These are phyloP conservation scores for Apocrypta bakeri DNA, from an alignment of 1,140 invertebrate genomes.

Conservation along the genomic window DNA sequence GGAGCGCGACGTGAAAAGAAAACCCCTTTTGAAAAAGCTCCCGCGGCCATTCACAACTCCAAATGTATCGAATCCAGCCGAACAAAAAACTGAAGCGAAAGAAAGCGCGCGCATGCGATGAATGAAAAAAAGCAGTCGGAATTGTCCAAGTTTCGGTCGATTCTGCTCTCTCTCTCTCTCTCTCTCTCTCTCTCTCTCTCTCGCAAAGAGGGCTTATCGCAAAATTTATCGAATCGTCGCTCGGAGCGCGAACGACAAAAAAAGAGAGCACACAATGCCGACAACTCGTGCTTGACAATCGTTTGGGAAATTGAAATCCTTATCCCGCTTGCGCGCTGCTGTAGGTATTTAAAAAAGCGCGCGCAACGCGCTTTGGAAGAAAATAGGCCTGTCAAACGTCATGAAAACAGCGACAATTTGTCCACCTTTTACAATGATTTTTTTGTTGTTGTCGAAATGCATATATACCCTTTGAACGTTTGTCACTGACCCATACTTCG, in stretches of 20 bases:
- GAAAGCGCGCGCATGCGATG: slow-evolving; percentile 7
- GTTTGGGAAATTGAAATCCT: slow-evolving; percentile 51
- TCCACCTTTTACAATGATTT: no score
- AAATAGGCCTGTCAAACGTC: neutral
- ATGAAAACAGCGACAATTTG: neutral
- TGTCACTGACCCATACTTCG: no score
- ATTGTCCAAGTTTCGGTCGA: slow-evolving; percentile 51
- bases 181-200: no score
- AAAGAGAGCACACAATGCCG: slow-evolving; percentile 20
- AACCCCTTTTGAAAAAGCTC: slow-evolving; percentile 46
- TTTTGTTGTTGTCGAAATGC: no score
- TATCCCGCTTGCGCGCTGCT: slow-evolving; percentile 20
- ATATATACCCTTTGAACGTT: no score
- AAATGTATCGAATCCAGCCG: slow-evolving; percentile 49
- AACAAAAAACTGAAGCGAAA: slow-evolving; percentile 22
- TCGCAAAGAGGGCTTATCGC: slow-evolving; percentile 39
- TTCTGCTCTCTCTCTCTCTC: neutral
- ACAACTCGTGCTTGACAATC: slow-evolving; percentile 30
- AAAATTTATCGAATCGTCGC: slow-evolving; percentile 50
- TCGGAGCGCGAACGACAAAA: slow-evolving; percentile 12
- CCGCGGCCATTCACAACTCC: slow-evolving; percentile 25
- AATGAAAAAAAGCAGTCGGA: slow-evolving; percentile 39
- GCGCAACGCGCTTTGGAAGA: neutral
- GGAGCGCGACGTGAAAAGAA: slow-evolving; percentile 34
- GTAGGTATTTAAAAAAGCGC: slow-evolving; percentile 35